These are phyloP conservation scores for Herminia tarsipennalis DNA, from an alignment of 2,888 invertebrate species.

Conservation along the genomic window DNA sequence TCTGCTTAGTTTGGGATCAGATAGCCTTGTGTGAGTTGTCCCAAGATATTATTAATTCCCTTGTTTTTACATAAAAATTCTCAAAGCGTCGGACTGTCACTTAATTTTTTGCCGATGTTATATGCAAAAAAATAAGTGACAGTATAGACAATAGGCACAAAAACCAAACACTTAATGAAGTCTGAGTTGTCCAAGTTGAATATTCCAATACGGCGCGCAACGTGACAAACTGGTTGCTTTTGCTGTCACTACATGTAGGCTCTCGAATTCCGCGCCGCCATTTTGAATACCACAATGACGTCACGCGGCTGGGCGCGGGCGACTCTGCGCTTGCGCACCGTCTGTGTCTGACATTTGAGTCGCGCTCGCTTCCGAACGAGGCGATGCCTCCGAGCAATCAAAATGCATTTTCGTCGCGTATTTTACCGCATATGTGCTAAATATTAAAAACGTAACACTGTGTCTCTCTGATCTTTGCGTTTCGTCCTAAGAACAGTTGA, in stretches of 20 bases:
- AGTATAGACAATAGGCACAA: no score
- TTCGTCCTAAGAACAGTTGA: constrained; percentile 76
- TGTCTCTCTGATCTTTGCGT: constrained; percentile 79
- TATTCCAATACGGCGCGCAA: constrained; percentile 17
- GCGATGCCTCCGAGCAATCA: constrained; percentile 73
- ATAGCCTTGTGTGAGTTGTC: no score
- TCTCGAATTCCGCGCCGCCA: constrained; percentile 83
- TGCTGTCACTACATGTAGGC: constrained; percentile 71
- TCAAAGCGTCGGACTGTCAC: no score
- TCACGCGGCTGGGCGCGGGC: constrained; percentile 80
- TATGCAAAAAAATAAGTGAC: no score
- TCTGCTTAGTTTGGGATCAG: no score
- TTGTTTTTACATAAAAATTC: no score
- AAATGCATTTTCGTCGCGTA: constrained; percentile 78
- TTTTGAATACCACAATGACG: constrained; percentile 84
- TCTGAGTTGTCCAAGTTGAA: constrained; percentile 21
- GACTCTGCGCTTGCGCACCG: constrained; percentile 71
- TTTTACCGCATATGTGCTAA: constrained; percentile 69
- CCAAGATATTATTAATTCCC: no score
- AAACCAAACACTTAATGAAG: constrained; percentile 26
- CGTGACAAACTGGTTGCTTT: constrained; percentile 39
- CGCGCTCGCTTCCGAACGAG: constrained; percentile 76
- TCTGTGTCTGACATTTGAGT: constrained; percentile 68
- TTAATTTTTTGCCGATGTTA: no score
- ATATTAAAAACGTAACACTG: constrained; percentile 59